These are phyloP conservation scores for Podarcis raffonei DNA, from an alignment of 2,113 vertebrate species.

Conservation along the genomic window DNA sequence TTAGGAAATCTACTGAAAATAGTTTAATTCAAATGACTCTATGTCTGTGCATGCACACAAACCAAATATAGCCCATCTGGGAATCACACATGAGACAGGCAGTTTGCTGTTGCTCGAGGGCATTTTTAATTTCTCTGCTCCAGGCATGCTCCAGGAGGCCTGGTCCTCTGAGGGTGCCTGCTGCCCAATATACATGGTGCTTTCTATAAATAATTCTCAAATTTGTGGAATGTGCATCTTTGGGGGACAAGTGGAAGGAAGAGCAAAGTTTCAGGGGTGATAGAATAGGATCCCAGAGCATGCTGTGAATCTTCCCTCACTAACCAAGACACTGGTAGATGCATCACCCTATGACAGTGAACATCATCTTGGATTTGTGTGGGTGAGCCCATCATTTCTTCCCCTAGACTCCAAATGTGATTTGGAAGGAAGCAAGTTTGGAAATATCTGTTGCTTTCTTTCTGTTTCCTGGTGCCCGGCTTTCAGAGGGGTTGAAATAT, in stretches of 20 bases:
- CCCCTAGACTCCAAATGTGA: background rate
- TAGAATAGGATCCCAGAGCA: background rate
- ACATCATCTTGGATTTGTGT: background rate
- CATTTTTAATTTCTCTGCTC: background rate
- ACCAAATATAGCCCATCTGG: background rate
- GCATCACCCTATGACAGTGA: too few relatives aligned
- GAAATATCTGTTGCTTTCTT: background rate
- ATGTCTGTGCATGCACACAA: too few relatives aligned
- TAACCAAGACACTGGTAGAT: background rate
- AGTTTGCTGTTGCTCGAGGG: background rate
- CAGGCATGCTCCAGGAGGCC: background rate
- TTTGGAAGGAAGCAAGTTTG: background rate
- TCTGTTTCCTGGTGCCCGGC: background rate
- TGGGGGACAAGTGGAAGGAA: too few relatives aligned
- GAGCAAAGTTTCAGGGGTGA: too few relatives aligned
- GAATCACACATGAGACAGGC: background rate
- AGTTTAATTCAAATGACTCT: background rate
- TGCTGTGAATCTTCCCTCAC: background rate
- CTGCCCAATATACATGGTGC: background rate
- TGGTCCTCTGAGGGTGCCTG: background rate
- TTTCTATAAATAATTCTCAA: background rate
- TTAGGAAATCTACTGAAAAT: background rate
- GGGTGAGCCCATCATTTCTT: background rate
- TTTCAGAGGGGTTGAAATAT: background rate
- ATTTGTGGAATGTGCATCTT: background rate